phyloP scores from a whole-genome alignment of 2,888 invertebrate species.

The Trissolcus japonicus region DNA sequence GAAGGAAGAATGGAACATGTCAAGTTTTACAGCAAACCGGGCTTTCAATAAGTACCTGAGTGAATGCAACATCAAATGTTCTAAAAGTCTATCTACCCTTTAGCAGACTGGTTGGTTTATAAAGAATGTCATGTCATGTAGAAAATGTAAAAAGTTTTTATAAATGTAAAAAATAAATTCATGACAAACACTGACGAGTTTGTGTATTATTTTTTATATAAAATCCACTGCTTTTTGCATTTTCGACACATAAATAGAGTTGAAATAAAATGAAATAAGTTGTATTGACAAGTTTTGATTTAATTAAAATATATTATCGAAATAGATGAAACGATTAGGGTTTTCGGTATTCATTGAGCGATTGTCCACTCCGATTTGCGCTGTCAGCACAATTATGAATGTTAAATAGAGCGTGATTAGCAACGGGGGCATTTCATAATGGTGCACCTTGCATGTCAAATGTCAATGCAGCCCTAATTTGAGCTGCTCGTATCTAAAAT shows the following conservation, averaged over 20 bases:
- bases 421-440: constrained; percentile 51
- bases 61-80: constrained; percentile 32
- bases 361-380: constrained; percentile 57
- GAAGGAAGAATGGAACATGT: constrained; percentile 37
- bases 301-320: too few species aligned
- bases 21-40: constrained; percentile 31
- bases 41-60: constrained; percentile 37
- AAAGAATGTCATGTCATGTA: too few species aligned
- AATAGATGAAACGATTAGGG: constrained; percentile 36
- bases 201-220: too few species aligned
- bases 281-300: too few species aligned
- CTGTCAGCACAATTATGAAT: constrained; percentile 59
- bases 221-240: too few species aligned
- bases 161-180: too few species aligned
- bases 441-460: constrained; percentile 47
- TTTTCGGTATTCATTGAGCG: constrained; percentile 55
- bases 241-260: too few species aligned
- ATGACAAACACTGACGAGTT: too few species aligned
- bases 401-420: constrained; percentile 58
- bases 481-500: not conserved
- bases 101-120: not conserved
- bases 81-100: constrained; percentile 3
- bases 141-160: too few species aligned
- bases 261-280: too few species aligned
- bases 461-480: constrained; percentile 27